Percentiles rank a stretch among this genome's conserved stretches.
phyloP scores from a whole-genome alignment of 2,113 vertebrate genomes.

The Neogale vison region DNA sequence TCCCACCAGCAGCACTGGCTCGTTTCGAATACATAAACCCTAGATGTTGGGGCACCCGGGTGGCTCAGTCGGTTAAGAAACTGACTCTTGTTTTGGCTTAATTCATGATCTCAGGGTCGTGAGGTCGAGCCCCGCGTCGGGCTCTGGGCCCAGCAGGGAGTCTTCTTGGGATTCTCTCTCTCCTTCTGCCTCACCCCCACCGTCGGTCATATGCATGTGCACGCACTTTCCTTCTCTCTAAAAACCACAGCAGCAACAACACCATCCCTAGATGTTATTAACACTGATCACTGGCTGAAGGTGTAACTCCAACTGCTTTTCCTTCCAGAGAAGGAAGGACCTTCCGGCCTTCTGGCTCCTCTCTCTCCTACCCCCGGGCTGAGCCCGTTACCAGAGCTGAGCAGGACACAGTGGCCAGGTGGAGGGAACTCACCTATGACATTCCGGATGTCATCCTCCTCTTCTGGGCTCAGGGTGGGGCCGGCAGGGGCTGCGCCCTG shows the following conservation, averaged over 20 bases:
- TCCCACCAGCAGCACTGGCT: not conserved
- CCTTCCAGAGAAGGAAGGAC: not conserved
- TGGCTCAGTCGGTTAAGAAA: not conserved
- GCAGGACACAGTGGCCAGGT: not conserved
- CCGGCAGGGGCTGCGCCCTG: not conserved
- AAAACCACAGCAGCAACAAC: not conserved
- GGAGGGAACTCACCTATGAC: conserved; percentile 85
- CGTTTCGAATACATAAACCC: not conserved
- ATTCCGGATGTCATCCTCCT: conserved; percentile 83
- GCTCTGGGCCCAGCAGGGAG: not conserved
- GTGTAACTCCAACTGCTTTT: accelerated
- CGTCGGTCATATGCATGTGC: not conserved
- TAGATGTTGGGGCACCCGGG: not conserved
- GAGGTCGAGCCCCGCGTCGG: not conserved
- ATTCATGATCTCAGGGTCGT: not conserved
- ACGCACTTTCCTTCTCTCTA: not conserved
- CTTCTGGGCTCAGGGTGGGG: conserved; percentile 79
- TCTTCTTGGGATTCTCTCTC: not conserved
- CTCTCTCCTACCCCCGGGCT: not conserved
- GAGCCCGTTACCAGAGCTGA: accelerated
- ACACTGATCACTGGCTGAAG: not conserved
- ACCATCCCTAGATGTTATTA: not conserved
- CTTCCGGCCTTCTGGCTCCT: not conserved
- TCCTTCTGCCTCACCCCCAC: not conserved
- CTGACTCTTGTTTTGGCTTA: not conserved